Base-by-base conservation (phyloP, 2,113 vertebrate species). In the Syngnathus scovelli region DNA sequence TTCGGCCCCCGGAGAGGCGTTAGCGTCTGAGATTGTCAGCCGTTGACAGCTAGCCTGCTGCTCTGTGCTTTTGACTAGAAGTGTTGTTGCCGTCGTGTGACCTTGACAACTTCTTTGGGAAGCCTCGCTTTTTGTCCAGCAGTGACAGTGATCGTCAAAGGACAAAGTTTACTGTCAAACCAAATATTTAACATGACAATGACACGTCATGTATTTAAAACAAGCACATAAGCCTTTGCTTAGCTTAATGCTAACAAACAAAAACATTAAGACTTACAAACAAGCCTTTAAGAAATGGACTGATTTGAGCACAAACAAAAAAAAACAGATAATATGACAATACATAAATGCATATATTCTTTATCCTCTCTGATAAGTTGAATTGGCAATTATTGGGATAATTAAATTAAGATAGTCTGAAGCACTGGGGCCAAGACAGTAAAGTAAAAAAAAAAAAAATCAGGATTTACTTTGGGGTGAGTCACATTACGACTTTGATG, bases 61-160 rank as follows among this genome's bases (percentile, higher is more conserved):
- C 81, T 80, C 56, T 3, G 61, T 69, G 78, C 49, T 4, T 43
- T 73, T 67, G 62, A 68, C 69, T 10, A 56, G 70, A 70, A 44
- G 72, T 59, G 71, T 67, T 82, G 78, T 74, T 71, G 82, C 75
- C 64, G 71, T 72, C 84, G 75, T 80, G 86, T 84, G 85, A 88
- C 88, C 86, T 88, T 85, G 83, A 76, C 81, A 79, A 81, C 83
- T 83, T 85, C 67, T 66, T 56, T 68, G 65, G 76, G 72, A 81
- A 72, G 69, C 39, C 38, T 64, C 78, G 74, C 83, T 65, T 58
- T 43, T 10, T 36, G 13, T 58, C 15, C 10, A n/a, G 10, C 27
- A 18, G 43, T 27, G 27, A 33, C 27, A 33, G 27, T 21, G 51
- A 52, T n/a, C 19, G 7, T n/a, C 19, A 10, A 52, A 52, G n/a